Evolutionary conservation across 2,113 vertebrate genomes (phyloP).

Genomic region (Clinocottus analis): DNA sequence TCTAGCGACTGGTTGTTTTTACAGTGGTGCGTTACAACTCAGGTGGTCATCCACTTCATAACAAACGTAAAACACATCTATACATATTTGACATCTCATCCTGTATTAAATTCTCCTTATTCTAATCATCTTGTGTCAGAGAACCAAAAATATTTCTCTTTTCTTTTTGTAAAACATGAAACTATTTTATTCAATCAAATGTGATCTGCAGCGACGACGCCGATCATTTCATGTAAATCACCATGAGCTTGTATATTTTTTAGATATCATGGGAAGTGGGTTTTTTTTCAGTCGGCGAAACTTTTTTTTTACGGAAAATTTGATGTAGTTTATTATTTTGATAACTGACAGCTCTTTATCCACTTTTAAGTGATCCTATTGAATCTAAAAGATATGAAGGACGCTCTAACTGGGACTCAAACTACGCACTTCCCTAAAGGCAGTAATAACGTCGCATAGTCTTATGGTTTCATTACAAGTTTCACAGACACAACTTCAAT

Average conservation of each 20-base stretch:
- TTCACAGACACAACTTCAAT: constrained; percentile 45
- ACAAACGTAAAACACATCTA: background rate
- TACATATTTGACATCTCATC: background rate
- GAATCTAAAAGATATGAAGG: constrained; percentile 1
- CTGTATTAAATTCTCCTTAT: background rate
- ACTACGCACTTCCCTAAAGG: background rate
- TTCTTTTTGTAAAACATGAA: background rate
- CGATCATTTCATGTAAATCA: background rate
- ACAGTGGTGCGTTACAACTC: background rate
- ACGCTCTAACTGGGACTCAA: background rate
- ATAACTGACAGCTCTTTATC: background rate
- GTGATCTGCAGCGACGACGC: background rate
- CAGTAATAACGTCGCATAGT: background rate
- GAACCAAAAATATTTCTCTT: background rate
- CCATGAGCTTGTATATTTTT: too few relatives aligned
- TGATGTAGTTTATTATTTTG: background rate
- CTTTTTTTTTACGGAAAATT: background rate
- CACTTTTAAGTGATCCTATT: constrained; percentile 12
- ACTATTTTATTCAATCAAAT: background rate
- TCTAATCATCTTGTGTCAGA: background rate
- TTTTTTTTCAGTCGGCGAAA: too few relatives aligned
- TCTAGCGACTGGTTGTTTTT: constrained; percentile 6
- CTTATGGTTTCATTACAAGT: constrained; percentile 36
- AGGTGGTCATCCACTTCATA: background rate
- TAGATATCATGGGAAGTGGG: too few relatives aligned